Percentiles rank a stretch among this genome's conserved stretches.
phyloP scores from a whole-genome alignment of 2,888 invertebrate genomes.

The Neuroscelio doddi region DNA sequence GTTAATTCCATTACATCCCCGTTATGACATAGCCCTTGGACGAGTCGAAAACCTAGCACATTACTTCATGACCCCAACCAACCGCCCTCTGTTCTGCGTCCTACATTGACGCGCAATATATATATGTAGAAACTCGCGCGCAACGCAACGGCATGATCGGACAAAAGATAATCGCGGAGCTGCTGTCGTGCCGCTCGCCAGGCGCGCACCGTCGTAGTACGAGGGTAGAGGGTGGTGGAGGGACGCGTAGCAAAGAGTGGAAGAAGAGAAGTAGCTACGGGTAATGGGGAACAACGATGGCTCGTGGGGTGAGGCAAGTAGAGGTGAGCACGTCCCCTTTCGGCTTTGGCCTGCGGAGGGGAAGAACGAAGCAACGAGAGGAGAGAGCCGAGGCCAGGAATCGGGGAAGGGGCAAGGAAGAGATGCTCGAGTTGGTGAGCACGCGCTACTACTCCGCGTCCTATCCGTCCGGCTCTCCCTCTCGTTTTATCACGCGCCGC shows the following conservation, averaged over 20 bases:
- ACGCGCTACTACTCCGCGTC: slow-evolving; percentile 58
- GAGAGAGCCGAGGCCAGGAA: slow-evolving; percentile 29
- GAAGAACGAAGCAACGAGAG: slow-evolving; percentile 18
- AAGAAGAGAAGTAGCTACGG: slow-evolving; percentile 16
- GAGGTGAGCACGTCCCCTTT: slow-evolving; percentile 6
- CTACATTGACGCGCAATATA: too few species aligned
- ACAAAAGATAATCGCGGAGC: slow-evolving; percentile 49
- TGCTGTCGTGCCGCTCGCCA: slow-evolving; percentile 37
- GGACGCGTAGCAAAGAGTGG: slow-evolving; percentile 43
- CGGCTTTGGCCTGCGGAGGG: slow-evolving; percentile 16
- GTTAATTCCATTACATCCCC: too few species aligned
- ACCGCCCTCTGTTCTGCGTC: too few species aligned
- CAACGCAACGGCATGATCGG: slow-evolving; percentile 36
- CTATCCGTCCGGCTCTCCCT: slow-evolving; percentile 37
- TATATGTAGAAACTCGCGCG: background rate
- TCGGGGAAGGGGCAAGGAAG: slow-evolving; percentile 26
- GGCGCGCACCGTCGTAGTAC: slow-evolving; percentile 43
- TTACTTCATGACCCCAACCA: too few species aligned
- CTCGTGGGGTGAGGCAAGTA: slow-evolving; percentile 14
- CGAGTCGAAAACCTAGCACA: too few species aligned
- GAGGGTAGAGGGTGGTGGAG: slow-evolving; percentile 44
- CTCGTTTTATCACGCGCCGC: background rate
- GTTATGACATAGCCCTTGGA: too few species aligned
- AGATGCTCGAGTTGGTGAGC: slow-evolving; percentile 50
- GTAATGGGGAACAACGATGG: slow-evolving; percentile 10